Percentiles rank a stretch among this genome's conserved stretches.
phyloP scores from a whole-genome alignment of 2,888 invertebrate species.

The Drosophila nigricruria region DNA sequence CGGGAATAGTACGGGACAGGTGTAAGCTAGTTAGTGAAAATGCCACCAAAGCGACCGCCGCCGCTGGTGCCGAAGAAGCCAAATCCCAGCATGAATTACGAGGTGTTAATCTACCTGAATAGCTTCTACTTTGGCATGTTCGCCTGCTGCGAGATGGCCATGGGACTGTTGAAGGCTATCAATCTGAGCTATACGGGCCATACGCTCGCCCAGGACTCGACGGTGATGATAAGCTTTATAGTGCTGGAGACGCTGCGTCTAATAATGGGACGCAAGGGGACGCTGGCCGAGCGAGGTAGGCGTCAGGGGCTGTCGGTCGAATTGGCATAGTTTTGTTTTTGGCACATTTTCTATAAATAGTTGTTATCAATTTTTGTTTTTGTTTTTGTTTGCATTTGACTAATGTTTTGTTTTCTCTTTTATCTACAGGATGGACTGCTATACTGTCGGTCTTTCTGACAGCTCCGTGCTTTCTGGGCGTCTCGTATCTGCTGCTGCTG shows the following conservation, averaged over 20 bases:
- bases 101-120: conserved; percentile 93
- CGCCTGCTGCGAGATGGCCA: conserved; percentile 92
- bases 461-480: conserved; percentile 92
- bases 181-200: conserved; percentile 92
- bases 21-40: conserved; percentile 38
- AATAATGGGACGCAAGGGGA: conserved; percentile 92
- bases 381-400: conserved; percentile 10
- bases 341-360: conserved; percentile 51
- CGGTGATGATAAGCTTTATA: conserved; percentile 91
- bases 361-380: conserved; percentile 43
- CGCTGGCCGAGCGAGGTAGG: conserved; percentile 83
- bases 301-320: not conserved
- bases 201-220: conserved; percentile 91
- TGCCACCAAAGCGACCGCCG: conserved; percentile 80
- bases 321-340: conserved; percentile 19
- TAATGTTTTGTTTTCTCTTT: conserved; percentile 31
- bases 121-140: conserved; percentile 95
- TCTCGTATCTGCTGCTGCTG: conserved; percentile 94
- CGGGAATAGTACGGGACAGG: not conserved
- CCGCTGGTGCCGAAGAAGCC: conserved; percentile 86
- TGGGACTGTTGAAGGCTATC: conserved; percentile 92
- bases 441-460: conserved; percentile 93
- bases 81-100: conserved; percentile 92
- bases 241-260: conserved; percentile 93
- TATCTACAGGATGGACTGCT: conserved; percentile 90